Conservation (phyloP, 2,888 invertebrate genomes). For the Callosobruchus maculatus region DNA sequence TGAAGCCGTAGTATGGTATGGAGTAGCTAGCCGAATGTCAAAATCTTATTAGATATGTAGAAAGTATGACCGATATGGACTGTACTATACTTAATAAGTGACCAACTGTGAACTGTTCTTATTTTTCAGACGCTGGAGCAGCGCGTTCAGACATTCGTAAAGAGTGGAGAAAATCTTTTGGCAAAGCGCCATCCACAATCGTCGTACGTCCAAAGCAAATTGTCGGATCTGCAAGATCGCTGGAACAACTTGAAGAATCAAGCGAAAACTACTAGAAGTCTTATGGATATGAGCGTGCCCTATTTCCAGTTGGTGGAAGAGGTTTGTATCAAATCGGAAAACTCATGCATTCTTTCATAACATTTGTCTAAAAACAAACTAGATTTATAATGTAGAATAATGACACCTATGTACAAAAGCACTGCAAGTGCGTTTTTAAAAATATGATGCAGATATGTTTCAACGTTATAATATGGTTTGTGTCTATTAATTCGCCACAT, state of each 20-base stretch:
- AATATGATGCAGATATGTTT: too few relatives aligned
- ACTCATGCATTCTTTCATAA: too few relatives aligned
- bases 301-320: slow-evolving; percentile 73
- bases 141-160: slow-evolving; percentile 66
- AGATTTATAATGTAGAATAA: too few relatives aligned
- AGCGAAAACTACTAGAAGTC: slow-evolving; percentile 61
- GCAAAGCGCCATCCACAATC: slow-evolving; percentile 53
- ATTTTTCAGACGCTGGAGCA: slow-evolving; percentile 62
- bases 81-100: neutral
- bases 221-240: slow-evolving; percentile 59
- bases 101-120: slow-evolving; percentile 2
- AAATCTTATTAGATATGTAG: neutral
- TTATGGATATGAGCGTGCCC: slow-evolving; percentile 65
- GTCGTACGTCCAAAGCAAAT: slow-evolving; percentile 60
- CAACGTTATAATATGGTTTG: too few relatives aligned
- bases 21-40: too few relatives aligned
- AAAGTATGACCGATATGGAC: neutral
- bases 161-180: slow-evolving; percentile 59
- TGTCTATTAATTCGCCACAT: too few relatives aligned
- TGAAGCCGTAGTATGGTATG: too few relatives aligned
- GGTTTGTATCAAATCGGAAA: slow-evolving; percentile 46
- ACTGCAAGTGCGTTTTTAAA: too few relatives aligned
- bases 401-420: too few relatives aligned
- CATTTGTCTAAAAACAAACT: too few relatives aligned
- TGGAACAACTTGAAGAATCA: slow-evolving; percentile 68